Evolutionary conservation across 2,113 vertebrate genomes (phyloP).

Genomic region (Cebidichthys violaceus): DNA sequence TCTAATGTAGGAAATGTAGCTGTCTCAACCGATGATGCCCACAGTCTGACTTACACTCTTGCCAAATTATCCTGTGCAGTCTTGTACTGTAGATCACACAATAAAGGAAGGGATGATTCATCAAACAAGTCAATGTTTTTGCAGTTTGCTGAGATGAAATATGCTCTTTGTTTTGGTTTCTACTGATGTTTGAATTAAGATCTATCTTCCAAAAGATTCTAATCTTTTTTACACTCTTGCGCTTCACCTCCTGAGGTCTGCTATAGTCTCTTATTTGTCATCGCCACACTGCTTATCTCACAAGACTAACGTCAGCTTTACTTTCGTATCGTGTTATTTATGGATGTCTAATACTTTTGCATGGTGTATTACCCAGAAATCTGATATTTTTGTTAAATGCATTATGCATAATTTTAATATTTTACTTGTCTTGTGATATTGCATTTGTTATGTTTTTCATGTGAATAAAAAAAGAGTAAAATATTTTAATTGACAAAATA

Average conservation of each 20-base stretch:
- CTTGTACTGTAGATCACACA: constrained; percentile 34
- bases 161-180: constrained; percentile 38
- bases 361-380: constrained; percentile 7
- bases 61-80: constrained; percentile 44
- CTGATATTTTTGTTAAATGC: constrained; percentile 1
- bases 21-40: constrained; percentile 45
- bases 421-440: not conserved
- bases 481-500: not conserved
- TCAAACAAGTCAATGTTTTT: constrained; percentile 31
- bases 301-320: not conserved
- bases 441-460: not conserved
- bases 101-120: constrained; percentile 41
- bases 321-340: constrained; percentile 20
- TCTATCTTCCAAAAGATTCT: constrained; percentile 34
- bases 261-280: constrained; percentile 26
- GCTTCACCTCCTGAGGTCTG: constrained; percentile 17
- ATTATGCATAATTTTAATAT: not conserved
- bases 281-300: constrained; percentile 29
- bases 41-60: constrained; percentile 34
- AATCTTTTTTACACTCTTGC: constrained; percentile 28
- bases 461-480: not conserved
- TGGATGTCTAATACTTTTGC: constrained; percentile 24
- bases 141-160: constrained; percentile 35
- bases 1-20: constrained; percentile 59
- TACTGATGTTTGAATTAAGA: constrained; percentile 43